Evolutionary conservation across 1,140 invertebrate genomes (phyloP).

Genomic region (Belonocnema kinseyi): DNA sequence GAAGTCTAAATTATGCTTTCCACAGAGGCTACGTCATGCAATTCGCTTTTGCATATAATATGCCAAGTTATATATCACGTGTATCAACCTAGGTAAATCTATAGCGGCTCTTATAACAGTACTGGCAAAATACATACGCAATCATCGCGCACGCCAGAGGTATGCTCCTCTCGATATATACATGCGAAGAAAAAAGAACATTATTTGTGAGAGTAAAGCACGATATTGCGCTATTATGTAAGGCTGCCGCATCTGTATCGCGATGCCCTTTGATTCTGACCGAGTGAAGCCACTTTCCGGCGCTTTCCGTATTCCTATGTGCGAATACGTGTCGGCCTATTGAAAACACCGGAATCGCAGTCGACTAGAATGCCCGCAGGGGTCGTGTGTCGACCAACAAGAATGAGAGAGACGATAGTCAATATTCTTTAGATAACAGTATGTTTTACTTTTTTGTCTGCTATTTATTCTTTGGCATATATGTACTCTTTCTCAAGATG

Average conservation of each 20-base stretch:
- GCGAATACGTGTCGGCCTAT: neutral
- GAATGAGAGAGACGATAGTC: neutral
- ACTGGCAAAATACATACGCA: conserved; percentile 9
- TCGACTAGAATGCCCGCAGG: neutral
- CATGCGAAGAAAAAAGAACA: neutral
- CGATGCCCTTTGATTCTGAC: conserved; percentile 27
- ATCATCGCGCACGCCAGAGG: neutral
- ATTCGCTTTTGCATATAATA: conserved; percentile 27
- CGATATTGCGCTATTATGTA: conserved; percentile 23
- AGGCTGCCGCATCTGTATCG: conserved; percentile 23
- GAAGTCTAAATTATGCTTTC: neutral
- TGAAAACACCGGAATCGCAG: neutral
- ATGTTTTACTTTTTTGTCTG: too few species aligned
- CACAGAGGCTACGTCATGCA: conserved; percentile 3
- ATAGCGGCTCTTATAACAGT: conserved; percentile 25
- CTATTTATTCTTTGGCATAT: too few species aligned
- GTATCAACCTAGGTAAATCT: conserved; percentile 23
- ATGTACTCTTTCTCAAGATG: too few species aligned
- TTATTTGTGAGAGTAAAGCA: neutral
- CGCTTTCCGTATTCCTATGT: neutral
- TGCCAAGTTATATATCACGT: conserved; percentile 26
- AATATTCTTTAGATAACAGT: neutral
- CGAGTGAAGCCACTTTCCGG: conserved; percentile 3
- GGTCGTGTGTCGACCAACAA: neutral
- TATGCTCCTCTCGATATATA: conserved; percentile 23